Base-by-base conservation (phyloP, 2,797 vertebrate species). In the Anableps anableps region DNA sequence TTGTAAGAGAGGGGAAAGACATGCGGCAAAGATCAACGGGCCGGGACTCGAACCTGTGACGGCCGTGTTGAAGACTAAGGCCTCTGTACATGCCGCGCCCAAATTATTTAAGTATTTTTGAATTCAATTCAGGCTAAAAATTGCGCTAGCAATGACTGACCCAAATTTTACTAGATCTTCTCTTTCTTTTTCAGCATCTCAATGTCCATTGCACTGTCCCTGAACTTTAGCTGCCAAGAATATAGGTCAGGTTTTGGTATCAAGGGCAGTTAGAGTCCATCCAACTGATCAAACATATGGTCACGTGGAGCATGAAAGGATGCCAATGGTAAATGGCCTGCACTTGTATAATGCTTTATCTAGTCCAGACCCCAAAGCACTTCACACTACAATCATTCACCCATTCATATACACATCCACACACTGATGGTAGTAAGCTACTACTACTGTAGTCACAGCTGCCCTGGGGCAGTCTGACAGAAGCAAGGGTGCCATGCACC, bases 181-280 rank as follows among this genome's bases (percentile, higher is more conserved):
- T 26, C 21, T 55, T 26, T 8, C 62, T 66, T 66, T 38, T 66
- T 26, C 11, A 66, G 10, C 62, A 66, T 66, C 31, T 38, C 34
- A 66, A 36, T 11, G 34, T 21, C 62, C 19, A 21, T 66, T 38
- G 62, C 36, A 36, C 62, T 10, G 8, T 26, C 21, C 36, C 36
- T 41, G 34, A 68, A 68, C 11, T 41, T 41, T 26, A 68, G 38
- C 23, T 68, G 36, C 64, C 36, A 68, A 68, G 11, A 68, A 26
- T 68, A 11, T 68, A 68, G 17, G 23, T 41, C 36, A 14, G 64
- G 21, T 26, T 11, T 68, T 26, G 21, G 36, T 68, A 41, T 68
- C 21, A 26, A 41, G 64, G 38, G 38, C 43, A 71, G n/a, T 71
- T 45, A 71, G 13, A 71, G 68, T n/a, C 68, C 41, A 71, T 71